These are phyloP conservation scores for Sarcoramphus papa DNA, from an alignment of 2,797 vertebrate genomes.

Conservation along the genomic window DNA sequence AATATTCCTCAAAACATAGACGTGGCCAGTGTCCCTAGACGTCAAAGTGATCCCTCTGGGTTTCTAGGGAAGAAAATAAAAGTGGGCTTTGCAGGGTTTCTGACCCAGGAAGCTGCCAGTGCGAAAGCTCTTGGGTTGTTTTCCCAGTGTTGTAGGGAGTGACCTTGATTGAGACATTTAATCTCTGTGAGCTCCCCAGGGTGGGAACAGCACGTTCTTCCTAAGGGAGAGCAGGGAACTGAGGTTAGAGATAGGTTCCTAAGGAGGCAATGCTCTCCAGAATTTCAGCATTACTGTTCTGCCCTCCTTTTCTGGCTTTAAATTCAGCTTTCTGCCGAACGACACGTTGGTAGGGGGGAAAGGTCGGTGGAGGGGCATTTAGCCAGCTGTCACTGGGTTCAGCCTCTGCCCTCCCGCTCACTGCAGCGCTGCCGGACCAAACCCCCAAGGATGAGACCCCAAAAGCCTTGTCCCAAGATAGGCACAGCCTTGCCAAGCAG, in stretches of 20 bases:
- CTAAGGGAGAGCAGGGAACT: background rate
- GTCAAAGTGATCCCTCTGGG: background rate
- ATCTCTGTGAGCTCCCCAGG: background rate
- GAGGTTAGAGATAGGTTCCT: background rate
- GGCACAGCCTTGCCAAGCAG: too few species aligned
- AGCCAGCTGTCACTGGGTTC: background rate
- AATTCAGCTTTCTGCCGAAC: background rate
- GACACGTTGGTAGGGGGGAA: too few species aligned
- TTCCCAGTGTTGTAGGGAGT: background rate
- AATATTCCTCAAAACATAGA: background rate
- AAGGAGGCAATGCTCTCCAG: background rate
- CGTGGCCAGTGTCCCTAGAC: background rate
- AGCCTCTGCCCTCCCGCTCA: background rate
- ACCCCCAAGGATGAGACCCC: background rate
- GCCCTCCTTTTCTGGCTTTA: background rate
- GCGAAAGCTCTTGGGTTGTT: background rate
- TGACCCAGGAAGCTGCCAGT: background rate
- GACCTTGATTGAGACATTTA: background rate
- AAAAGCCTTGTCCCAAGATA: background rate
- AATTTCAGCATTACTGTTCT: background rate
- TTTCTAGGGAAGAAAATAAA: background rate
- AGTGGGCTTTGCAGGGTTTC: background rate
- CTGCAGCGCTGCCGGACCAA: background rate
- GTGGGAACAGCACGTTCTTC: background rate
- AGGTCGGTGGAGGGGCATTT: background rate